phyloP scores from a whole-genome alignment of 2,113 vertebrate species.

The Desmodus rotundus region DNA sequence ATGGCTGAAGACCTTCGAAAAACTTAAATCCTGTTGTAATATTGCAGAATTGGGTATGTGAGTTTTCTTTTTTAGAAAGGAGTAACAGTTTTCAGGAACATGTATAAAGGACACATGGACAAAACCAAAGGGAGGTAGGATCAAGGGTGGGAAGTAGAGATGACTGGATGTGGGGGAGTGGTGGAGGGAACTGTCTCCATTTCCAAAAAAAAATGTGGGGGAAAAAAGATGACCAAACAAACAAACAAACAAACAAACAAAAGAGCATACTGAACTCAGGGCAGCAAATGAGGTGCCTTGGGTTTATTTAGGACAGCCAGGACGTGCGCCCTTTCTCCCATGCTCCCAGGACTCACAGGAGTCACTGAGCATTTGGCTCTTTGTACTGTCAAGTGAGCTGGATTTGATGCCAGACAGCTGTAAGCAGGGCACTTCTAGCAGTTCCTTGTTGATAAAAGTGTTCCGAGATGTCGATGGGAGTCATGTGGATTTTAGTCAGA shows the following conservation, averaged over 20 bases:
- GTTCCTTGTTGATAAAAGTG: not conserved
- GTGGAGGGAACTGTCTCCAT: no score
- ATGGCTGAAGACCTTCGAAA: not conserved
- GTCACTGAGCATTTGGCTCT: not conserved
- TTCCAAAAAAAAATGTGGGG: no score
- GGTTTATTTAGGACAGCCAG: constrained; percentile 4
- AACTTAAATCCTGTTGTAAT: not conserved
- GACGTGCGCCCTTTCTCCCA: not conserved
- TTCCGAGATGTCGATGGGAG: not conserved
- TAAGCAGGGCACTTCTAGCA: not conserved
- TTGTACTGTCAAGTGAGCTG: not conserved
- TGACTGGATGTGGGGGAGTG: no score
- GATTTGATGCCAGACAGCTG: not conserved
- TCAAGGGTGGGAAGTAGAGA: no score
- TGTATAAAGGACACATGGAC: no score
- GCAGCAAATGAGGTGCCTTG: not conserved
- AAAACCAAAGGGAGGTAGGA: no score
- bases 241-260: not conserved
- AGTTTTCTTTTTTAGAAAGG: not conserved
- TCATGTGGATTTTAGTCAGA: not conserved
- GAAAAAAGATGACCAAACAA: no score
- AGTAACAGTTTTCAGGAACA: no score
- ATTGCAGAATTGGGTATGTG: not conserved
- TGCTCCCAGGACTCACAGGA: not conserved
- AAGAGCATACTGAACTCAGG: not conserved